Evolutionary conservation across 2,797 vertebrate genomes (phyloP).

Genomic region (Sciurus carolinensis): DNA sequence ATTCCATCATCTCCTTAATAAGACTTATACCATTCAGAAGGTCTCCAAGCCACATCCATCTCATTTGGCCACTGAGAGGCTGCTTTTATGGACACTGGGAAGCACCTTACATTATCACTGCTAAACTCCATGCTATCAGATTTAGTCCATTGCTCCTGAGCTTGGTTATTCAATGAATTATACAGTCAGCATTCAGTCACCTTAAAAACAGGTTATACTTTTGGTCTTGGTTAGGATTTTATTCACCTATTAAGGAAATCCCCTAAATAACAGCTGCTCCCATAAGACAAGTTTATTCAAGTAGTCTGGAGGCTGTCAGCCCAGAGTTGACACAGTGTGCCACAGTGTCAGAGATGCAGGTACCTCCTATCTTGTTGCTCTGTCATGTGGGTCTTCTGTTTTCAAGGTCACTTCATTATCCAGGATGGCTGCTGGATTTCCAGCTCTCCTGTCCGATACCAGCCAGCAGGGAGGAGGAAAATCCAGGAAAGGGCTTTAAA

Average conservation of each 20-base stretch:
- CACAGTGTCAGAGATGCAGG: background rate
- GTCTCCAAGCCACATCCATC: background rate
- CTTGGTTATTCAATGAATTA: background rate
- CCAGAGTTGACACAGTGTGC: background rate
- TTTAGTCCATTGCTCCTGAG: background rate
- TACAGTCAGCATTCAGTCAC: background rate
- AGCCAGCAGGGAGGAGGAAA: background rate
- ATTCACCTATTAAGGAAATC: background rate
- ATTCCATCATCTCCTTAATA: background rate
- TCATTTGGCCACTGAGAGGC: background rate
- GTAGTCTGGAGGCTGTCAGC: background rate
- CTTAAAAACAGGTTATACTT: background rate
- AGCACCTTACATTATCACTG: background rate
- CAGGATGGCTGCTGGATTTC: background rate
- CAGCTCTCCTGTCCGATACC: background rate
- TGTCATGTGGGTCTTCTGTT: background rate
- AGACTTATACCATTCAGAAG: background rate
- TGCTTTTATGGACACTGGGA: background rate
- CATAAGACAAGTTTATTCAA: background rate
- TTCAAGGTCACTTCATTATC: background rate
- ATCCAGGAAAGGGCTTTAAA: background rate
- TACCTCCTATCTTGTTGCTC: background rate
- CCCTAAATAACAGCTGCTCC: background rate
- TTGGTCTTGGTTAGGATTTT: slow-evolving; percentile 20
- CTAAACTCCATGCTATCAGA: background rate